Evolutionary conservation across 2,888 invertebrate species (phyloP).

Genomic region (Drosophila cyrtoloma): DNA sequence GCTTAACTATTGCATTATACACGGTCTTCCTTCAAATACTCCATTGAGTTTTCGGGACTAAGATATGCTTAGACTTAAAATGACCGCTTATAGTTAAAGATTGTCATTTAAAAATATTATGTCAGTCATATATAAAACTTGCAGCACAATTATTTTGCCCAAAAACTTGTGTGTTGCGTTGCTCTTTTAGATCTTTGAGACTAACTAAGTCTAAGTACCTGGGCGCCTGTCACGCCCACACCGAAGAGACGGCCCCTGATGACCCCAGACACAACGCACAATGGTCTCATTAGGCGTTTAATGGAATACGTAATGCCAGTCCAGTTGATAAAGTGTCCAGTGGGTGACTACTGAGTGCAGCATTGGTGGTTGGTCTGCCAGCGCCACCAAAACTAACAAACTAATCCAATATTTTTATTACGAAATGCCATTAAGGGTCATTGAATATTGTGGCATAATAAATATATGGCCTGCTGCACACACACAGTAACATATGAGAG

Average conservation of each 20-base stretch:
- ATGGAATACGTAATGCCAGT: conserved; percentile 74
- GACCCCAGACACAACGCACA: conserved; percentile 55
- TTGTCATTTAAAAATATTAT: conserved; percentile 2
- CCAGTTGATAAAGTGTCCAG: conserved; percentile 71
- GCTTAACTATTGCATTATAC: neutral
- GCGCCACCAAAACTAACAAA: conserved; percentile 71
- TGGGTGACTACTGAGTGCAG: conserved; percentile 25
- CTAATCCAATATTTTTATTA: conserved; percentile 82
- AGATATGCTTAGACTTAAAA: neutral
- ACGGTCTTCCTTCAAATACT: neutral
- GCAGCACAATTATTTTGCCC: neutral
- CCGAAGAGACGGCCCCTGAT: conserved; percentile 39
- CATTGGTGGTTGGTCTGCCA: conserved; percentile 42
- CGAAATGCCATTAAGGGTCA: conserved; percentile 82
- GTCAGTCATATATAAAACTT: neutral
- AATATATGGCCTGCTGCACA: conserved; percentile 64
- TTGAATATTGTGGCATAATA: conserved; percentile 81
- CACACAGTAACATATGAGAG: conserved; percentile 12
- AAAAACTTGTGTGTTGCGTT: conserved; percentile 11
- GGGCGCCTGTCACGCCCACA: conserved; percentile 37
- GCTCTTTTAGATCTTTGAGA: conserved; percentile 40
- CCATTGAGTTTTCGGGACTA: neutral
- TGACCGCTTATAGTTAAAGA: neutral
- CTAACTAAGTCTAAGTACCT: conserved; percentile 57
- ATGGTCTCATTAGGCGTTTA: conserved; percentile 78